Conservation (phyloP, 1,140 invertebrate species). For the Chymomyza costata region DNA sequence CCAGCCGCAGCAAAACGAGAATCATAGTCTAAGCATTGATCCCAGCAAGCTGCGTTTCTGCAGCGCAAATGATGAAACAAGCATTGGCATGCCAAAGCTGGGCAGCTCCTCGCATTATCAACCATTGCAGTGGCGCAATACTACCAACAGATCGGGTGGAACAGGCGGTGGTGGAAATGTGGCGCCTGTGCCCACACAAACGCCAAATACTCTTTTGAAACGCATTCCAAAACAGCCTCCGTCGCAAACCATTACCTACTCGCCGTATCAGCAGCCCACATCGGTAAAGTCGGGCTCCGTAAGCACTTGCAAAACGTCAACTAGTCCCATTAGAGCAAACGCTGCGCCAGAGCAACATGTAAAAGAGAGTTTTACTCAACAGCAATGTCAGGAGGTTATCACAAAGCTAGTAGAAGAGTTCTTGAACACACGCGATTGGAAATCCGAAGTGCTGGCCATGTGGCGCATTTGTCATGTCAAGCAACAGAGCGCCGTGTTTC, state of each 20-base stretch:
- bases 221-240: neutral
- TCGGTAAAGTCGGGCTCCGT: no score
- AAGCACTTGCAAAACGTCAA: neutral
- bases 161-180: constrained; percentile 2
- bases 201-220: constrained; percentile 10
- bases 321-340: neutral
- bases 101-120: constrained; percentile 51
- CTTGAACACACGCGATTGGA: constrained; percentile 44
- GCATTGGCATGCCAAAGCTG: constrained; percentile 45
- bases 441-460: constrained; percentile 34
- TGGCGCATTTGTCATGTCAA: constrained; percentile 38
- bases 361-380: no score
- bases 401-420: constrained; percentile 51
- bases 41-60: constrained; percentile 62
- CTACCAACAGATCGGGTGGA: constrained; percentile 45
- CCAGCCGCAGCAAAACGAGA: constrained; percentile 60
- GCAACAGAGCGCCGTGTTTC: constrained; percentile 37
- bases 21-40: constrained; percentile 61
- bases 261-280: constrained; percentile 38
- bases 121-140: constrained; percentile 62
- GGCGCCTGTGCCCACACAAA: constrained; percentile 36
- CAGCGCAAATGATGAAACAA: constrained; percentile 43
- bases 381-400: constrained; percentile 43
- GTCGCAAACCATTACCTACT: constrained; percentile 17
- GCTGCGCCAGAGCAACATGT: neutral